Evolutionary conservation across 2,888 invertebrate species (phyloP).

Genomic region (Spodoptera picta): DNA sequence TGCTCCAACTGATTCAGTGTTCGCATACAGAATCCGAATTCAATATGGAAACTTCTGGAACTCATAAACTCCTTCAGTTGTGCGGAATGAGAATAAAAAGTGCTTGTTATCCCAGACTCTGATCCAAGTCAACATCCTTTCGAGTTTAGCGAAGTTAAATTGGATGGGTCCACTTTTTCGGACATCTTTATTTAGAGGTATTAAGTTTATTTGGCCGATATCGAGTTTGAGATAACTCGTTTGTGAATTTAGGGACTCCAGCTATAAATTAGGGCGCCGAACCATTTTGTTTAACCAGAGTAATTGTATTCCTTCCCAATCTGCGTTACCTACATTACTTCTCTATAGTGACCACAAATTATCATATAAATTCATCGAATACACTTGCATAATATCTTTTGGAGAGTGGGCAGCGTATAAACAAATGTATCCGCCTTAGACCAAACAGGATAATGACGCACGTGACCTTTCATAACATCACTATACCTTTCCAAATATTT

Average conservation of each 20-base stretch:
- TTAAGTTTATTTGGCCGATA: not conserved
- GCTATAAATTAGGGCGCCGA: too few relatives aligned
- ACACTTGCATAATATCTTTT: too few relatives aligned
- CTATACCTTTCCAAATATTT: slow-evolving; percentile 43
- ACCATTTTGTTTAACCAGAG: too few relatives aligned
- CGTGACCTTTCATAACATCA: slow-evolving; percentile 30
- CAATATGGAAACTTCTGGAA: slow-evolving; percentile 26
- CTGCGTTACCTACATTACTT: too few relatives aligned
- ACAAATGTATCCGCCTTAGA: slow-evolving; percentile 19
- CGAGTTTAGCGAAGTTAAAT: slow-evolving; percentile 14
- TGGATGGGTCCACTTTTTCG: slow-evolving; percentile 11
- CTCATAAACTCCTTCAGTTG: slow-evolving; percentile 2
- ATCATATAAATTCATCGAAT: too few relatives aligned
- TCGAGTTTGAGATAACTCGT: too few relatives aligned
- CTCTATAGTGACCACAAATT: too few relatives aligned
- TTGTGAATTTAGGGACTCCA: too few relatives aligned
- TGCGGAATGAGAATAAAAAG: slow-evolving; percentile 12
- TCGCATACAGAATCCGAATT: not conserved
- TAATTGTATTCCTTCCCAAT: too few relatives aligned
- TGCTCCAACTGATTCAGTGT: not conserved
- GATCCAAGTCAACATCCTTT: slow-evolving; percentile 7
- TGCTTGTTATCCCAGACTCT: slow-evolving; percentile 8
- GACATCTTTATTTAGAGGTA: not conserved
- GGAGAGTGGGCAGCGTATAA: not conserved
- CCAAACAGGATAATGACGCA: slow-evolving; percentile 16